Base-by-base conservation (phyloP, 2,888 invertebrate species). In the Diploptera punctata region DNA sequence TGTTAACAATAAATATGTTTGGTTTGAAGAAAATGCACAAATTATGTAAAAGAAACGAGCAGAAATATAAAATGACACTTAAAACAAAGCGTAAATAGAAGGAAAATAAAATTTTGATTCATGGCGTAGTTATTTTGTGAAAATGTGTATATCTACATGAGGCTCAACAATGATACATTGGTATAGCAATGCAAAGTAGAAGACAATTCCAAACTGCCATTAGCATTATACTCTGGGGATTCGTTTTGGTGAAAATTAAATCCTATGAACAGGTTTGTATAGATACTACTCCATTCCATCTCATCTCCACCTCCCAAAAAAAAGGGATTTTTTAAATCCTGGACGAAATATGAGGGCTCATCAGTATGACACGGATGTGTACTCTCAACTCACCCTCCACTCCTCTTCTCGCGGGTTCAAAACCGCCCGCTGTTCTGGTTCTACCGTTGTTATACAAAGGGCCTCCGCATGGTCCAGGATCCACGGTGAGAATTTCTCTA, bases 301-400 rank as follows among this genome's bases (percentile, higher is more conserved):
- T 49, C 19, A 21, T 1, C 26, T 65, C 24, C 65, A 26, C 47
- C 24, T 26, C 44, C 31, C 65, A 21, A 18, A n/a, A 47, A 65
- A 65, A 65, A 29, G 44, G 47, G 38, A 43, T 65, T 65, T 65
- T 65, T 43, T 44, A 65, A 65, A 65, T 65, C 65, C 65, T 65
- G 65, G 65, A 65, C 65, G 65, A 65, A 65, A 65, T 65, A 65
- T 65, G 65, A 65, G 65, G 65, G 65, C 65, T 65, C 47, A 65
- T 65, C 65, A 65, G 65, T 65, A 65, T 65, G 65, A 65, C 65
- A 65, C 29, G 65, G 65, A 65, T 65, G 65, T 65, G 65, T 65
- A 65, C 65, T 65, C 65, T 65, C n/a, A 16, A 21, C 16, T 1
- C n/a, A 43, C 26, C 44, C 44, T 18, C 65, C 29, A 16, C 19